Evolutionary conservation across 2,888 invertebrate genomes (phyloP), one percentile per base, ranked within the genome.

Genomic region (Quadroppia sp.): DNA sequence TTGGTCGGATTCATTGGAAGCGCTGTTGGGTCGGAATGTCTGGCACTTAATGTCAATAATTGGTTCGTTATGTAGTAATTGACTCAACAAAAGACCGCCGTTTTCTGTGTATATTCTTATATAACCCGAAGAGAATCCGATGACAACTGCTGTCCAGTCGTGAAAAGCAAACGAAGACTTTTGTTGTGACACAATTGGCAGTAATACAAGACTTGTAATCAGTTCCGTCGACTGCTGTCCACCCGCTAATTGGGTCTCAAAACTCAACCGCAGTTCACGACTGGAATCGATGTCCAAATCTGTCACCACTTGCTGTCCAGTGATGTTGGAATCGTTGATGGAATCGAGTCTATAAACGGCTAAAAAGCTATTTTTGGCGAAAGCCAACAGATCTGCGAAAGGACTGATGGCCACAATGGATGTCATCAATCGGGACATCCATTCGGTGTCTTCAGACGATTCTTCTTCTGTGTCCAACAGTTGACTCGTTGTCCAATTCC

Each of bases 121-220:
- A 83, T 86, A 87, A 23, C 97, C 97, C 78, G 91, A 89, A 79
- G 87, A 88, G 80, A 91, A 90, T 17, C 96, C 97, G 74, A 94
- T 87, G 76, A 90, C 87, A 76, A 96, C 87, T 81, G 94, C 94
- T 17, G 93, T 94, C 96, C 96, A 97, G 82, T 97, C 96, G 32
- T 92, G 88, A 7, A 88, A 88, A 80, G 89, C 85, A 50, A 71
- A 23, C 17, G 50, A 53, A 23, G 36, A 50, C 53, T 72, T 75
- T 59, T 76, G 75, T 42, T 73, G 75, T 11, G 76, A 73, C 9
- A 75, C 71, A n/a, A 76, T 70, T 4, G 76, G 76, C 20, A 75
- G 23, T 15, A 71, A 74, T 1, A 69, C 11, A 23, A 76, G 15
- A 71, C 45, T 53, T 11, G 76, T 76, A 6, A 76, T 56, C n/a